Conservation (phyloP, 2,113 vertebrate species). For the Leuciscus idus region DNA sequence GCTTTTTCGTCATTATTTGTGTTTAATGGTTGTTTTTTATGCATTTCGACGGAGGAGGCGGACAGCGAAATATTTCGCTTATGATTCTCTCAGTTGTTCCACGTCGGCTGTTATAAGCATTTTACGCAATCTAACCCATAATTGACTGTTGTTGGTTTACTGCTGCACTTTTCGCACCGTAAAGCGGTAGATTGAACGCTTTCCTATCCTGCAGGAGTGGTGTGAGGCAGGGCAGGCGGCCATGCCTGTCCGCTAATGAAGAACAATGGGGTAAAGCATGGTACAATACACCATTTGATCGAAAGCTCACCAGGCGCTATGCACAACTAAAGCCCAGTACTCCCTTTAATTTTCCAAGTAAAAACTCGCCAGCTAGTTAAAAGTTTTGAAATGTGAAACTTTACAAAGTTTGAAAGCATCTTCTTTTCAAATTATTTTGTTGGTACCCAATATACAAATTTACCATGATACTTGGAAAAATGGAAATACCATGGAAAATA, state of each 20-base stretch:
- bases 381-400: constrained; percentile 17
- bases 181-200: constrained; percentile 14
- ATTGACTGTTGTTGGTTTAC: constrained; percentile 33
- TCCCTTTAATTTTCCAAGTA: not conserved
- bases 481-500: not conserved
- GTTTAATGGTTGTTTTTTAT: constrained; percentile 32
- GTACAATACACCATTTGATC: constrained; percentile 46
- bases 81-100: not conserved
- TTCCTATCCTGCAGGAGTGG: constrained; percentile 34
- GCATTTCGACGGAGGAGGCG: not conserved
- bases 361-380: not conserved
- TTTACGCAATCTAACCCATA: not conserved
- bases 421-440: not conserved
- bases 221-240: constrained; percentile 58
- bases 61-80: not conserved
- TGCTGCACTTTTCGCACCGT: constrained; percentile 40
- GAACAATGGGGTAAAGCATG: constrained; percentile 61
- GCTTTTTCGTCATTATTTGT: constrained; percentile 39
- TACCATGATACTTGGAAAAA: not conserved
- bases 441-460: not conserved
- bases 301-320: constrained; percentile 22
- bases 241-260: constrained; percentile 57
- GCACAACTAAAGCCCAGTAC: not conserved
- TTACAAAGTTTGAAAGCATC: constrained; percentile 4
- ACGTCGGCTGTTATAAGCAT: not conserved